These are phyloP conservation scores for Alviniconcha marisindica DNA, from an alignment of 1,140 invertebrate species.

Conservation along the genomic window DNA sequence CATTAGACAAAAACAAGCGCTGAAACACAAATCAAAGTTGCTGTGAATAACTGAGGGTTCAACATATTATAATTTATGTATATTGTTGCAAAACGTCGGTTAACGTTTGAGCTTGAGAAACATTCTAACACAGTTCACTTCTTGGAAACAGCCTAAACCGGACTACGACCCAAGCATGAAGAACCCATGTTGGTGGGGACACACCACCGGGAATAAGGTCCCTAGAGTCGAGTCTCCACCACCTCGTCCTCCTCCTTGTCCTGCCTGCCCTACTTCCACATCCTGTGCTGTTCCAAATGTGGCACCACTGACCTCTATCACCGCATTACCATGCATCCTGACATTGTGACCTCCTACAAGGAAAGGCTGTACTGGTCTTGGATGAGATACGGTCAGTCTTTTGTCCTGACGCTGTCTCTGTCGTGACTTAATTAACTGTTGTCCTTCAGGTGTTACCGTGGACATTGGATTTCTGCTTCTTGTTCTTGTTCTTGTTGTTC, in stretches of 20 bases:
- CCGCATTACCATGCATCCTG: slow-evolving; percentile 58
- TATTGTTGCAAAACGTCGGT: too few relatives aligned
- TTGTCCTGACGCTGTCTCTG: too few relatives aligned
- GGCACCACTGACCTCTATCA: slow-evolving; percentile 66
- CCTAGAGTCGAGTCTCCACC: not conserved
- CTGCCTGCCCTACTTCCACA: slow-evolving; percentile 67
- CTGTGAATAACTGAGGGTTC: too few relatives aligned
- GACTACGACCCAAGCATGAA: slow-evolving; percentile 47
- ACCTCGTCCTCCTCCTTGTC: not conserved
- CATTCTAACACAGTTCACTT: too few relatives aligned
- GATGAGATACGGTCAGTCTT: slow-evolving; percentile 59
- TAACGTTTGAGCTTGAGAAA: too few relatives aligned
- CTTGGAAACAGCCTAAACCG: slow-evolving; percentile 40
- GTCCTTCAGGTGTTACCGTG: too few relatives aligned
- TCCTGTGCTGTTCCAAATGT: slow-evolving; percentile 66
- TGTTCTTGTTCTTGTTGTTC: too few relatives aligned
- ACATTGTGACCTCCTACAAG: slow-evolving; percentile 60
- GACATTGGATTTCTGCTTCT: too few relatives aligned
- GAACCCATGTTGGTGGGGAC: slow-evolving; percentile 67
- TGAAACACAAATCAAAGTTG: too few relatives aligned
- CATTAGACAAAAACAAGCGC: too few relatives aligned
- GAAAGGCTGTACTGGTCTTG: slow-evolving; percentile 69
- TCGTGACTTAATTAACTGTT: too few relatives aligned
- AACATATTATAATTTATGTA: too few relatives aligned
- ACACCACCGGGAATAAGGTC: slow-evolving; percentile 5